Conservation (phyloP, 2,888 invertebrate species). For the Baronia brevicornis region DNA sequence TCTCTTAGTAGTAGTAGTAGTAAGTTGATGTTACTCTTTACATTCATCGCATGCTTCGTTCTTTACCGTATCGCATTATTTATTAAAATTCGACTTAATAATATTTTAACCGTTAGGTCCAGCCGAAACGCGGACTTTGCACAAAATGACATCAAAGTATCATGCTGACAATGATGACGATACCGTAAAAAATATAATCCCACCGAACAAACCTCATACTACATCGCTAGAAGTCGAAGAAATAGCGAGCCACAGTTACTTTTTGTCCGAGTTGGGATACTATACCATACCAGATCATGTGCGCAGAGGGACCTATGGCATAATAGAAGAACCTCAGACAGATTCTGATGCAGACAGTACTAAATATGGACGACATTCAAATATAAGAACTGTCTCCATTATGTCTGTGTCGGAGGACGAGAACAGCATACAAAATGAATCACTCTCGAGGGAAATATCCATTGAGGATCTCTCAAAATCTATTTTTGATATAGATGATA, state of each 20-base stretch:
- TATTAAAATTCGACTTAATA: slow-evolving; percentile 48
- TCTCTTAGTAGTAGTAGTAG: too few relatives aligned
- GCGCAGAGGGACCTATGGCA: slow-evolving; percentile 61
- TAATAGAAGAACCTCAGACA: slow-evolving; percentile 68
- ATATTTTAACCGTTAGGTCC: slow-evolving; percentile 78
- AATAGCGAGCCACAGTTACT: slow-evolving; percentile 77
- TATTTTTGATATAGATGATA: slow-evolving; percentile 68
- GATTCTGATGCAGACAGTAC: slow-evolving; percentile 69
- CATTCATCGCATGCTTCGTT: slow-evolving; percentile 34
- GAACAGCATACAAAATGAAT: slow-evolving; percentile 69
- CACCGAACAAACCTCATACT: slow-evolving; percentile 65
- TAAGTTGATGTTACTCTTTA: background rate
- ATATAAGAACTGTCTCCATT: slow-evolving; percentile 78
- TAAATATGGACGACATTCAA: slow-evolving; percentile 38
- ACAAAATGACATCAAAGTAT: slow-evolving; percentile 78
- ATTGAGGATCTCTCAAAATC: slow-evolving; percentile 74
- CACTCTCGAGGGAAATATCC: slow-evolving; percentile 74
- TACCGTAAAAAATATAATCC: slow-evolving; percentile 48
- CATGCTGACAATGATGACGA: slow-evolving; percentile 75
- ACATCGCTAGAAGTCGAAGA: slow-evolving; percentile 76
- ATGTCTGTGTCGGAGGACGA: slow-evolving; percentile 80
- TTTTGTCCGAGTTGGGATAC: slow-evolving; percentile 68
- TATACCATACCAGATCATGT: slow-evolving; percentile 61
- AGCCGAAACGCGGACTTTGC: slow-evolving; percentile 79
- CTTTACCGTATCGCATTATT: slow-evolving; percentile 21